Conservation (phyloP, 2,888 invertebrate genomes). For the Meta bourneti region DNA sequence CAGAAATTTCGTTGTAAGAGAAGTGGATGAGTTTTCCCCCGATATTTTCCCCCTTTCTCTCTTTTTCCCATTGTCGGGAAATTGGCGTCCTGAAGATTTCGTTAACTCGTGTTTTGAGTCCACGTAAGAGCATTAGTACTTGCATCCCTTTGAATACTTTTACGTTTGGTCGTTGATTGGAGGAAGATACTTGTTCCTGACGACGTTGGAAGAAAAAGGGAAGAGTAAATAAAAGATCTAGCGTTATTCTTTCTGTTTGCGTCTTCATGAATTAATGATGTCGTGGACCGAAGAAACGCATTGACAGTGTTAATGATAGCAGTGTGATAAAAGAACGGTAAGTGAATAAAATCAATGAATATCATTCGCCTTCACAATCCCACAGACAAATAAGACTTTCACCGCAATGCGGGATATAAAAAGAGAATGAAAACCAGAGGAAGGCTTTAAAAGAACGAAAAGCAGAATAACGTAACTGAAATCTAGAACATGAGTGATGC, state of each 20-base stretch:
- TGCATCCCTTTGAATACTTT: conserved; percentile 1
- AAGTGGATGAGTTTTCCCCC: not conserved
- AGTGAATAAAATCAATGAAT: not conserved
- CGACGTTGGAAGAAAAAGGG: not conserved
- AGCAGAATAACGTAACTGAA: no score
- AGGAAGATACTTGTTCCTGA: not conserved
- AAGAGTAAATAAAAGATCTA: not conserved
- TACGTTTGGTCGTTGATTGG: conserved; percentile 14
- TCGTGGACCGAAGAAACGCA: not conserved
- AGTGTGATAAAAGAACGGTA: not conserved
- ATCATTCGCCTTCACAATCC: no score
- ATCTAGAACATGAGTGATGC: no score
- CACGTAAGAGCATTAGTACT: conserved; percentile 36
- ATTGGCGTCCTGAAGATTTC: conserved; percentile 2
- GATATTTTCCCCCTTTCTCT: not conserved
- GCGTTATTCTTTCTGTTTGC: conserved; percentile 14
- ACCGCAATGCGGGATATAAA: no score
- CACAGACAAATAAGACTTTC: no score
- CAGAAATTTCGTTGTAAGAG: conserved; percentile 24
- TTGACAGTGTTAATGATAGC: not conserved
- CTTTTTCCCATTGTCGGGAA: not conserved
- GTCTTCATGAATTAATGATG: conserved; percentile 48
- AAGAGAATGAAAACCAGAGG: no score
- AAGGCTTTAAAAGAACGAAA: no score
- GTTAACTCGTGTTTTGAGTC: conserved; percentile 39